Evolutionary conservation across 1,140 invertebrate genomes (phyloP).

Genomic region (Apis florea): DNA sequence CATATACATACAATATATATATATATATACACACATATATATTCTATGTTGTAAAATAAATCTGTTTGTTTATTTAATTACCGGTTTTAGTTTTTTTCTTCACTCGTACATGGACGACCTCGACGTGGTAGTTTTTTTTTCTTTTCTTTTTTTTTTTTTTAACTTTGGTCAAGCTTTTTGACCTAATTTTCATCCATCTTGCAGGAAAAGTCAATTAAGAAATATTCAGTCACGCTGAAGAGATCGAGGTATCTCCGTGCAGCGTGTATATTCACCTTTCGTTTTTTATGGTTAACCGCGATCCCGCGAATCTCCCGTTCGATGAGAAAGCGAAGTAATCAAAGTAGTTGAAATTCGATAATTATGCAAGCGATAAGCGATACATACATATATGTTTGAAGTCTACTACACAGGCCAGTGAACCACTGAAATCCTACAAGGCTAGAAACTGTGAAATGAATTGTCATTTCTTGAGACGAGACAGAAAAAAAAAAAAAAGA

Average conservation of each 20-base stretch:
- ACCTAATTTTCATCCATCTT: constrained; percentile 14
- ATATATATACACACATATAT: constrained; percentile 35
- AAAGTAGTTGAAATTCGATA: neutral
- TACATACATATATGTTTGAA: constrained; percentile 25
- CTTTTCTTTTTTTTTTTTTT: neutral
- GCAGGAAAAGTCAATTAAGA: constrained; percentile 17
- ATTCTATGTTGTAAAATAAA: constrained; percentile 68
- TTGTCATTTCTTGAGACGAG: constrained; percentile 37
- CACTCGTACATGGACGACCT: constrained; percentile 33
- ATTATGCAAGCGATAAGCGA: neutral
- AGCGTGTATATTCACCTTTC: neutral
- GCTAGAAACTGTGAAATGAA: constrained; percentile 76
- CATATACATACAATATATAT: constrained; percentile 40
- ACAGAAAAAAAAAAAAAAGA: neutral
- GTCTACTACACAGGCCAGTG: constrained; percentile 74
- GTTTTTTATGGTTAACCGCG: neutral
- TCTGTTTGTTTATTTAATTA: constrained; percentile 67
- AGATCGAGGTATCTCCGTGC: neutral
- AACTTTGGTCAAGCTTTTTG: constrained; percentile 2
- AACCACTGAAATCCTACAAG: constrained; percentile 59
- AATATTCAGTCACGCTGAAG: neutral
- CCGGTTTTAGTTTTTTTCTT: constrained; percentile 55
- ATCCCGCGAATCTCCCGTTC: neutral
- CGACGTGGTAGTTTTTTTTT: constrained; percentile 5
- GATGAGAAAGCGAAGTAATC: too few species aligned